phyloP scores from a whole-genome alignment of 2,113 vertebrate genomes.

The Apus apus region DNA sequence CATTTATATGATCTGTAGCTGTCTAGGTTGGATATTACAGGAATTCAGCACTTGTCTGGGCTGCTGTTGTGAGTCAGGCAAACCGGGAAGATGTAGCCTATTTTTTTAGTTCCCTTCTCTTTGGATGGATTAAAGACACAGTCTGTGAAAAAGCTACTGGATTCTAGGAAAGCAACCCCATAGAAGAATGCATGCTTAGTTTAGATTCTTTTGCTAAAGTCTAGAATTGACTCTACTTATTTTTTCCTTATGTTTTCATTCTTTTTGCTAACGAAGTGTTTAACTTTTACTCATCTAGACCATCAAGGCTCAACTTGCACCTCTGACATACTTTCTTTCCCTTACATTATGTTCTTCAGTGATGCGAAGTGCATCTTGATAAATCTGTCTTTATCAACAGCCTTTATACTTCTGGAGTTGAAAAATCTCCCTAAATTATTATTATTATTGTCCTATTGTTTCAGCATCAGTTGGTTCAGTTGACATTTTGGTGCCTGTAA shows the following conservation, averaged over 20 bases:
- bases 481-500: neutral
- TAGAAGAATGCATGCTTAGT: neutral
- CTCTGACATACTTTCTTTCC: neutral
- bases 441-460: neutral
- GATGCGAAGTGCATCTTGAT: neutral
- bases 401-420: neutral
- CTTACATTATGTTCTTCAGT: neutral
- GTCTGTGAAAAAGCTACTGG: neutral
- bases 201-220: neutral
- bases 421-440: neutral
- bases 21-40: neutral
- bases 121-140: neutral
- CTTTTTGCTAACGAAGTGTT: neutral
- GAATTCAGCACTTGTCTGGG: neutral
- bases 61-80: neutral
- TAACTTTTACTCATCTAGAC: neutral
- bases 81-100: neutral
- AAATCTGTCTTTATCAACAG: neutral
- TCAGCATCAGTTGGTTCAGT: neutral
- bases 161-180: neutral
- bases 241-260: neutral
- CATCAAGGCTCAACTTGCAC: neutral
- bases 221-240: neutral
- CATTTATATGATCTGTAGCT: neutral
- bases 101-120: neutral